A percentile compares a stretch with the other conserved stretches of the same genome.
Evolutionary conservation across 2,888 invertebrate genomes (phyloP).

Genomic region (Rotaria macrura): DNA sequence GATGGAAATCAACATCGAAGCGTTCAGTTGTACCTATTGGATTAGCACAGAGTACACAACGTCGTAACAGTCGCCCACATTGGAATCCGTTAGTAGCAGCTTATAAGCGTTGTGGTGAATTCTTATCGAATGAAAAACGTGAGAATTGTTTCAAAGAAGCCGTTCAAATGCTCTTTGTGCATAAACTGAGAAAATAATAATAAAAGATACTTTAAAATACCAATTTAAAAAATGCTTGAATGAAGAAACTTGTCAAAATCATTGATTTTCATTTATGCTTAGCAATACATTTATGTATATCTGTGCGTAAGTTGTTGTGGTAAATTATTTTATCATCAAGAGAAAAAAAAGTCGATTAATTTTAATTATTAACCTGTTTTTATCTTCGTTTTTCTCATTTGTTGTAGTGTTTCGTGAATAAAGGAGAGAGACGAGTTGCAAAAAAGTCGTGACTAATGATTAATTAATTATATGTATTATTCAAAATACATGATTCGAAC

Average conservation of each 20-base stretch:
- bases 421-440: not conserved
- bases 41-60: not conserved
- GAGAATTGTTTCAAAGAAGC: not conserved
- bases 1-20: not conserved
- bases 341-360: not conserved
- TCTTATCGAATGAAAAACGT: not conserved
- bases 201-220: not conserved
- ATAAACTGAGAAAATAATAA: conserved; percentile 18
- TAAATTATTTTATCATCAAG: not conserved
- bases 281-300: not conserved
- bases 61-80: not conserved
- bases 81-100: conserved; percentile 5
- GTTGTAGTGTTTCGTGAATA: not conserved
- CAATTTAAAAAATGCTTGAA: too few species aligned
- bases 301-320: not conserved
- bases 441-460: too few species aligned
- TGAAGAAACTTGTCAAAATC: not conserved
- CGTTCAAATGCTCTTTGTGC: conserved; percentile 14
- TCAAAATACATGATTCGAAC: too few species aligned
- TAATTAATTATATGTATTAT: too few species aligned
- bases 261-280: not conserved
- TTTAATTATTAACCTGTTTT: not conserved
- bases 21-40: not conserved
- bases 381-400: not conserved
- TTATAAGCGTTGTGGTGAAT: conserved; percentile 8